Evolutionary conservation across 2,888 invertebrate species (phyloP).

Genomic region (Apodemia mormo): DNA sequence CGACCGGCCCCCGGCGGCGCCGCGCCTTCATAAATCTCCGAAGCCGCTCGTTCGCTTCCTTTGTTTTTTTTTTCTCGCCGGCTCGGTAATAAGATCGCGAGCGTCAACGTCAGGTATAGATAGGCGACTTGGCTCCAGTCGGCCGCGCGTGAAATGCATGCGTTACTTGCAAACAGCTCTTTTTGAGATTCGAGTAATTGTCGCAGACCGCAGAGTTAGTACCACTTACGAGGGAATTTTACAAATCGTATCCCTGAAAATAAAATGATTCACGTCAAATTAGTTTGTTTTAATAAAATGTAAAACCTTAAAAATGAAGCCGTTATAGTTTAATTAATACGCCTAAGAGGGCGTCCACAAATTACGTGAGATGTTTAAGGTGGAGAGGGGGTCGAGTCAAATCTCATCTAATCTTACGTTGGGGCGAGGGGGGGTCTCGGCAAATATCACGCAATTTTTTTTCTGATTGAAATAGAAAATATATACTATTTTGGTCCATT

Average conservation of each 20-base stretch:
- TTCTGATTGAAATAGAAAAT: too few relatives aligned
- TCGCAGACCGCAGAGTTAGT: not conserved
- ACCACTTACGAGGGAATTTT: not conserved
- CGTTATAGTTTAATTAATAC: too few relatives aligned
- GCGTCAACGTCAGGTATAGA: slow-evolving; percentile 75
- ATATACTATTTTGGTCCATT: too few relatives aligned
- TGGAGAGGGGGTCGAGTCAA: too few relatives aligned
- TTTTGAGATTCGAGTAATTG: slow-evolving; percentile 24
- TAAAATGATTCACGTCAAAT: not conserved
- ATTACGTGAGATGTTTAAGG: too few relatives aligned
- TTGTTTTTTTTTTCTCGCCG: slow-evolving; percentile 65
- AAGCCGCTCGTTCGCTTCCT: slow-evolving; percentile 57
- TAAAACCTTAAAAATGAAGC: too few relatives aligned
- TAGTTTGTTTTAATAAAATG: too few relatives aligned
- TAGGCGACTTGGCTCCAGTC: slow-evolving; percentile 35
- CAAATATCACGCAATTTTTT: too few relatives aligned
- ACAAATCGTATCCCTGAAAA: not conserved
- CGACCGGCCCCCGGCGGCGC: slow-evolving; percentile 62
- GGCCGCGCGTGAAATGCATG: slow-evolving; percentile 42
- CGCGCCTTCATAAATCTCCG: slow-evolving; percentile 74
- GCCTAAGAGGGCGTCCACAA: too few relatives aligned
- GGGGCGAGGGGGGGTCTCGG: too few relatives aligned
- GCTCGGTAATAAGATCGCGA: slow-evolving; percentile 72
- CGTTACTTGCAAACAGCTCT: slow-evolving; percentile 26
- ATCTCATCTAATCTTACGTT: too few relatives aligned